Percentiles rank a stretch among this genome's conserved stretches.
Conservation (phyloP, 2,888 invertebrate genomes). For the Nebria salina region DNA sequence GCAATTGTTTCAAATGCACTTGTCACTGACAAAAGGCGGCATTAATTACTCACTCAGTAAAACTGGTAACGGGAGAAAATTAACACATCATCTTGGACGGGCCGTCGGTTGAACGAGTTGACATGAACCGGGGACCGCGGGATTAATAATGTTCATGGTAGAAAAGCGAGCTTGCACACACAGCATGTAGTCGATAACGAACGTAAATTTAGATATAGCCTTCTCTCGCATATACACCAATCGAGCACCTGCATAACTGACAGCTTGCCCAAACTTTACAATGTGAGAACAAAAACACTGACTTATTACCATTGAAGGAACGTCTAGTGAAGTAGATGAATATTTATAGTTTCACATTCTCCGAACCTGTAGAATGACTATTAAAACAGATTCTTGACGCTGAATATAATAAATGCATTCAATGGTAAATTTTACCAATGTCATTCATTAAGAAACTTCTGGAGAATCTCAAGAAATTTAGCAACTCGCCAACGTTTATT, state of each 20-base stretch:
- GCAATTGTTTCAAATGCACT: constrained; percentile 24
- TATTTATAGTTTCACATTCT: not conserved
- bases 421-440: too few species aligned
- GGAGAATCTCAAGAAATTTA: too few species aligned
- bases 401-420: not conserved
- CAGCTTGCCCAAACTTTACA: constrained; percentile 1
- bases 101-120: constrained; percentile 6
- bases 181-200: constrained; percentile 8
- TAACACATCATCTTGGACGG: constrained; percentile 35
- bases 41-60: constrained; percentile 36
- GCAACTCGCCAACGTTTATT: too few species aligned
- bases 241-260: not conserved
- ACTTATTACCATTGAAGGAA: not conserved
- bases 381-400: not conserved
- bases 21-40: constrained; percentile 26
- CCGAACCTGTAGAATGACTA: not conserved
- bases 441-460: too few species aligned
- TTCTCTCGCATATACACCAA: not conserved
- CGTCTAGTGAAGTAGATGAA: not conserved
- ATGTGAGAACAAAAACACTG: not conserved
- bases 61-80: constrained; percentile 32
- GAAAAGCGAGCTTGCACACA: constrained; percentile 4
- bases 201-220: constrained; percentile 5
- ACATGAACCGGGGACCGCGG: constrained; percentile 10
- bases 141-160: constrained; percentile 29